Percentiles rank a stretch among this genome's conserved stretches.
These are phyloP conservation scores for Tenualosa ilisha DNA, from an alignment of 2,797 vertebrate genomes.

Conservation along the genomic window DNA sequence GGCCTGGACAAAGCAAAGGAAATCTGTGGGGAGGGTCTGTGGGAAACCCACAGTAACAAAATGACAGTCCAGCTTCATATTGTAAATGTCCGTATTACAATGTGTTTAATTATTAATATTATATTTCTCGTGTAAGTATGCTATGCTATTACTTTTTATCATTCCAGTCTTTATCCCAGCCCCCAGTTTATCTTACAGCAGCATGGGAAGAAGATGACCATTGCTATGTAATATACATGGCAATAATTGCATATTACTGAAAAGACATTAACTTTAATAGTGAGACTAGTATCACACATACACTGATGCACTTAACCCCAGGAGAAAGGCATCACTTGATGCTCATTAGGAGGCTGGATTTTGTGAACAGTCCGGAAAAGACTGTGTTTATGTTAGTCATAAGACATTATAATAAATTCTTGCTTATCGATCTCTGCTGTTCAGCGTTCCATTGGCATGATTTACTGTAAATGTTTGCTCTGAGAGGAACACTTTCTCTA, in stretches of 20 bases:
- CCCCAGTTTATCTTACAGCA: too few species aligned
- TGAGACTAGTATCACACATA: too few species aligned
- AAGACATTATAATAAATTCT: background rate
- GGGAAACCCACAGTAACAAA: background rate
- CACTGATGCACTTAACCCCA: background rate
- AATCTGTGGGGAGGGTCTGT: background rate
- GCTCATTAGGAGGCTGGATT: background rate
- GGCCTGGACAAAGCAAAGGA: background rate
- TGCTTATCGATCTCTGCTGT: background rate
- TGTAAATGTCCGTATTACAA: slow-evolving; percentile 3
- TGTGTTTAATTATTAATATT: background rate
- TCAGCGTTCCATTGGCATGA: background rate
- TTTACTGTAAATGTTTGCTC: background rate
- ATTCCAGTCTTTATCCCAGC: too few species aligned
- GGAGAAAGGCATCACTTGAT: background rate
- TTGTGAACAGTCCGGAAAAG: background rate
- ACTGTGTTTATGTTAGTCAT: background rate
- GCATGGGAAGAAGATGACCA: too few species aligned
- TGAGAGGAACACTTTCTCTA: background rate
- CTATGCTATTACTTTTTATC: background rate
- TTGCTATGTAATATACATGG: too few species aligned
- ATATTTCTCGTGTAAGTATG: background rate
- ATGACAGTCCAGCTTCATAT: background rate
- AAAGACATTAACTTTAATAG: too few species aligned
- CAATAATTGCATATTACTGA: too few species aligned